A percentile compares a stretch with the other conserved stretches of the same genome.
Conservation (phyloP, 2,797 vertebrate genomes). For the Sarcoramphus papa region DNA sequence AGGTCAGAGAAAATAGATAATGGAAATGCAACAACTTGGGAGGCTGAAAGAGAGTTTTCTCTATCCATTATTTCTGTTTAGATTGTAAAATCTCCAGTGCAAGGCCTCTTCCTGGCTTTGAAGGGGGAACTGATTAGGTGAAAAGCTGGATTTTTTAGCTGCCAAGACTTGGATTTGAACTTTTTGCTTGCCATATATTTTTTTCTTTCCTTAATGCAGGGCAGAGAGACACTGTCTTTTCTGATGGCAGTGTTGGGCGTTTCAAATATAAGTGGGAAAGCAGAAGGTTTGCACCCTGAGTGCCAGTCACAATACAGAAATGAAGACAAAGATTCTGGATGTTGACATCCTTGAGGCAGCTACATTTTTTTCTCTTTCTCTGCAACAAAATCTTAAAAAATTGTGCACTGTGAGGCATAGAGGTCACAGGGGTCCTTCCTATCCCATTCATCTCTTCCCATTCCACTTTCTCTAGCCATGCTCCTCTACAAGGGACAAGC, state of each 20-base stretch:
- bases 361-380: accelerated
- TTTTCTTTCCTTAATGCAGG: background rate
- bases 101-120: background rate
- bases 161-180: background rate
- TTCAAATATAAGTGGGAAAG: background rate
- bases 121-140: background rate
- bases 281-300: background rate
- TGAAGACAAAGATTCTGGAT: background rate
- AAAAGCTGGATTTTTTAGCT: background rate
- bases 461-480: background rate
- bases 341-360: accelerated
- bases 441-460: background rate
- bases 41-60: background rate
- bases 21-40: background rate
- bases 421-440: background rate
- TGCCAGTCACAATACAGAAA: background rate
- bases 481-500: background rate
- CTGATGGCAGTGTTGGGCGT: no score
- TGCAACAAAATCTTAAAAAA: background rate
- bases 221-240: background rate
- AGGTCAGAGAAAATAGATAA: background rate
- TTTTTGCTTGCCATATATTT: background rate
- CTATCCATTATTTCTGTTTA: background rate
- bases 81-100: background rate
- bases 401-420: accelerated